These are phyloP conservation scores for Dolomedes plantarius DNA, from an alignment of 2,888 invertebrate genomes.

Conservation along the genomic window DNA sequence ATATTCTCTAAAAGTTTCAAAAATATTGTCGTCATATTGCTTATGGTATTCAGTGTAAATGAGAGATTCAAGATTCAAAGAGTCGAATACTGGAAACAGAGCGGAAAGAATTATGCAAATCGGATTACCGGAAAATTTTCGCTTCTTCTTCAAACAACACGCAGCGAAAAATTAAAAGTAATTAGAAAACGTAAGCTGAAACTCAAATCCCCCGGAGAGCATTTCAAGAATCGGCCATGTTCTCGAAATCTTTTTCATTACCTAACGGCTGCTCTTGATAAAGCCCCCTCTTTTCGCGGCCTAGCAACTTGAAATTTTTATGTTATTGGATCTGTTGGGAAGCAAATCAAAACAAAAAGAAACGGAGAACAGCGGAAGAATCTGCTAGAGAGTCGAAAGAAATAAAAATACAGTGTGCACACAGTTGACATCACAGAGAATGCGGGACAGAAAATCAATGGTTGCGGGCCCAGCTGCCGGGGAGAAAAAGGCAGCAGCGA, in stretches of 20 bases:
- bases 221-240: not conserved
- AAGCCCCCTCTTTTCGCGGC: not conserved
- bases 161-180: not conserved
- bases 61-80: too few relatives aligned
- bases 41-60: too few relatives aligned
- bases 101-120: too few relatives aligned
- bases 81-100: too few relatives aligned
- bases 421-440: conserved; percentile 32
- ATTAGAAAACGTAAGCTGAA: not conserved
- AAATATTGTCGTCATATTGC: too few relatives aligned
- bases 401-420: conserved; percentile 4
- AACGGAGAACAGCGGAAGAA: conserved; percentile 6
- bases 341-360: conserved; percentile 10
- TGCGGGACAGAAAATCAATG: conserved; percentile 30
- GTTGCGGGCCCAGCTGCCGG: conserved; percentile 13
- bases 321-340: conserved; percentile 27
- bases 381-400: not conserved
- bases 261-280: not conserved
- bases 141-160: too few relatives aligned
- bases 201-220: not conserved
- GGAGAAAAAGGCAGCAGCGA: not conserved
- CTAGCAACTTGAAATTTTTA: conserved; percentile 26
- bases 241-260: not conserved
- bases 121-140: too few relatives aligned
- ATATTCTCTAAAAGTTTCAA: too few relatives aligned